phyloP scores from a whole-genome alignment of 2,888 invertebrate genomes.

The Mythimna albipuncta region DNA sequence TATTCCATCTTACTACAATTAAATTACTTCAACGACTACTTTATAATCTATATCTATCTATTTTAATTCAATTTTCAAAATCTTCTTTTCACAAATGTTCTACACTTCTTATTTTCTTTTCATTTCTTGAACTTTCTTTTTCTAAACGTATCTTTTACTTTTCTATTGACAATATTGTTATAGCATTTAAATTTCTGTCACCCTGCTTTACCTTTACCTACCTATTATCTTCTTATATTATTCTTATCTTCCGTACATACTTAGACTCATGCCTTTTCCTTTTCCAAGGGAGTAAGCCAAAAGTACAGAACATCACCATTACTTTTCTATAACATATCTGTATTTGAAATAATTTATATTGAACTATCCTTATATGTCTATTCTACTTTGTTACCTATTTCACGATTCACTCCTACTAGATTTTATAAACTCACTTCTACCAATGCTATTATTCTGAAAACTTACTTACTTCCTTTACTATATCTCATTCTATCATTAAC shows the following conservation, averaged over 20 bases:
- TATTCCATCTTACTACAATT: not conserved
- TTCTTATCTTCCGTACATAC: not conserved
- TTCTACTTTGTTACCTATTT: not conserved
- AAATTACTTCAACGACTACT: not conserved
- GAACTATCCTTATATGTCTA: not conserved
- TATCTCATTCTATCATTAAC: not conserved
- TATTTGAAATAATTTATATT: constrained; percentile 1
- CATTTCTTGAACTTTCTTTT: not conserved
- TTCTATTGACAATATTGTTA: constrained; percentile 1
- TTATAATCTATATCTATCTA: not conserved
- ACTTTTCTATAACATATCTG: not conserved
- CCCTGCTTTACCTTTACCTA: not conserved
- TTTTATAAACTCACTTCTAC: not conserved
- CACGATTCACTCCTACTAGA: not conserved
- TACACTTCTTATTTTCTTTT: constrained; percentile 3
- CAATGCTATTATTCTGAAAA: constrained; percentile 5
- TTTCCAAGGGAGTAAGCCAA: not conserved
- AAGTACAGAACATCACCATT: not conserved
- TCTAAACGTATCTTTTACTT: not conserved
- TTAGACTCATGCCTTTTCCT: not conserved
- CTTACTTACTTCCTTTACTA: not conserved
- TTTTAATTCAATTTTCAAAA: not conserved
- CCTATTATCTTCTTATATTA: too few species aligned
- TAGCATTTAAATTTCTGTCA: not conserved
- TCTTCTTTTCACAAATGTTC: not conserved